These are phyloP conservation scores for Tinamus guttatus DNA, from an alignment of 2,113 vertebrate genomes.

Conservation along the genomic window DNA sequence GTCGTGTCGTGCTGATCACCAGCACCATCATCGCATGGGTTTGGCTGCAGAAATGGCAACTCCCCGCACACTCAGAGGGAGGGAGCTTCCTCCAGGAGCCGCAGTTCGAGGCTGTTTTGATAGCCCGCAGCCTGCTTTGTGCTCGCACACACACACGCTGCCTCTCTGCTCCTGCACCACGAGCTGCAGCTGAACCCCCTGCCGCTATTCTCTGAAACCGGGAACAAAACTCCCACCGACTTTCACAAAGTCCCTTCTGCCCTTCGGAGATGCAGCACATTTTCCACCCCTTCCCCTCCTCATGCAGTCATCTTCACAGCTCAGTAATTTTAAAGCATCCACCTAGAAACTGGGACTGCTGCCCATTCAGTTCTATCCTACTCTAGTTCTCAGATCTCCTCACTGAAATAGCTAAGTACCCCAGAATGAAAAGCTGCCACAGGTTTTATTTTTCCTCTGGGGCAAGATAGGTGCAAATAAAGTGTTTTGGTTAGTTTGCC, in stretches of 20 bases:
- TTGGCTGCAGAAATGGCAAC: rapidly evolving
- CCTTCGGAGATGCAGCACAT: neutral
- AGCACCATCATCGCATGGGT: too few relatives aligned
- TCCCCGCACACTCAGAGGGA: neutral
- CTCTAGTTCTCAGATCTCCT: neutral
- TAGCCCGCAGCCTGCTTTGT: rapidly evolving
- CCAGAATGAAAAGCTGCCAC: neutral
- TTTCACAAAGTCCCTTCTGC: neutral
- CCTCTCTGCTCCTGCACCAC: neutral
- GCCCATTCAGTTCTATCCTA: neutral
- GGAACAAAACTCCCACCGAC: neutral
- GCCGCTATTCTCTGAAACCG: neutral
- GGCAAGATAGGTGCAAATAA: neutral
- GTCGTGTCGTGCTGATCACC: neutral
- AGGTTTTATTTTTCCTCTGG: neutral
- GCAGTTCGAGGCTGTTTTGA: neutral
- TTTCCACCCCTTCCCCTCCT: neutral
- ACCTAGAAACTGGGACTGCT: neutral
- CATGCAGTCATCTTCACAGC: neutral
- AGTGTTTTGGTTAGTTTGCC: neutral
- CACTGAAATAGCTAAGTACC: neutral
- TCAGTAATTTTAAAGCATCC: neutral
- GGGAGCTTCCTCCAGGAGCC: neutral
- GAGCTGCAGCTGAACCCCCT: neutral
- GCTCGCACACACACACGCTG: rapidly evolving